Percentiles rank a stretch among this genome's conserved stretches.
Evolutionary conservation across 2,113 vertebrate species (phyloP).

Genomic region (Corythaeola cristata): DNA sequence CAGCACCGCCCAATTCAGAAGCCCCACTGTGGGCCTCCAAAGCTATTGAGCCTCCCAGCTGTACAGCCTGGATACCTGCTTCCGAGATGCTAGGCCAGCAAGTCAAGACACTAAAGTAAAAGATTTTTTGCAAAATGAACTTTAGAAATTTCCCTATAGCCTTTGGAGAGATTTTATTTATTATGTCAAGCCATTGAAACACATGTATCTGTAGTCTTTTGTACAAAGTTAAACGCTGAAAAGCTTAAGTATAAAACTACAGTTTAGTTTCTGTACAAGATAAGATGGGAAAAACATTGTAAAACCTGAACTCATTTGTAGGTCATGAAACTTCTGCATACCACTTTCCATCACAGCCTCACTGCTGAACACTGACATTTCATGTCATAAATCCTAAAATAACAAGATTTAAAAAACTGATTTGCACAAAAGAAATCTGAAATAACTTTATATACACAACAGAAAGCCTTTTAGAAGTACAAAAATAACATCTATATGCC

Average conservation of each 20-base stretch:
- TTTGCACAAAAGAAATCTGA: constrained; percentile 75
- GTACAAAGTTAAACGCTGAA: constrained; percentile 39
- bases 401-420: constrained; percentile 71
- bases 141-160: not conserved
- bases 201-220: not conserved
- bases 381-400: constrained; percentile 52
- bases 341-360: not conserved
- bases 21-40: not conserved
- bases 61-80: not conserved
- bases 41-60: not conserved
- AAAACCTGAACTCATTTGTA: not conserved
- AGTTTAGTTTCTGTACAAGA: constrained; percentile 54
- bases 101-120: not conserved
- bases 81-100: not conserved
- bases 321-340: not conserved
- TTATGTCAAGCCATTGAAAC: not conserved
- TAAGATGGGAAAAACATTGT: not conserved
- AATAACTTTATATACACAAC: constrained; percentile 68
- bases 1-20: fast-evolving
- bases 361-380: constrained; percentile 68
- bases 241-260: constrained; percentile 52
- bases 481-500: constrained; percentile 80
- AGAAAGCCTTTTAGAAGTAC: constrained; percentile 74
- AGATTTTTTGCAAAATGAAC: not conserved
- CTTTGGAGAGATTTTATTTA: constrained; percentile 2